A percentile compares a stretch with the other conserved stretches of the same genome.
Evolutionary conservation across 2,888 invertebrate species (phyloP).

Genomic region (Drosophila neotestacea): DNA sequence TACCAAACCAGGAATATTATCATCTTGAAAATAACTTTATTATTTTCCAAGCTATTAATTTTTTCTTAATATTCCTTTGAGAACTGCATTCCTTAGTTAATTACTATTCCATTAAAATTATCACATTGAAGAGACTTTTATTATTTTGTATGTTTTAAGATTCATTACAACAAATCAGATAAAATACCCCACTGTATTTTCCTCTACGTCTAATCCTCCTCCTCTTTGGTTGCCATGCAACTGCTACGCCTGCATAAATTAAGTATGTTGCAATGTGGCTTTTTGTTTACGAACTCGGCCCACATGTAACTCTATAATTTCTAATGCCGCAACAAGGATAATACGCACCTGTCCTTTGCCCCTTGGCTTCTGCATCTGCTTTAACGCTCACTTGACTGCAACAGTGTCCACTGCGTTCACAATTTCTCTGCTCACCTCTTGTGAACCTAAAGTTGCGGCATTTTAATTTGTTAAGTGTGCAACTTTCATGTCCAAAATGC

Average conservation of each 20-base stretch:
- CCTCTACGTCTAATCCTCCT: not conserved
- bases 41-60: no score
- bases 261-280: conserved; percentile 28
- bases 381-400: conserved; percentile 59
- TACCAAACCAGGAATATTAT: no score
- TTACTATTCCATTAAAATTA: no score
- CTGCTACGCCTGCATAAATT: conserved; percentile 25
- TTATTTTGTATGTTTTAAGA: no score
- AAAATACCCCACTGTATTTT: no score
- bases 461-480: conserved; percentile 78
- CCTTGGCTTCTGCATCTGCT: conserved; percentile 38
- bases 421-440: not conserved
- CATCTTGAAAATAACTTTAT: no score
- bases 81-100: no score
- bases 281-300: conserved; percentile 33
- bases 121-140: no score
- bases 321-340: conserved; percentile 52
- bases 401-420: conserved; percentile 24
- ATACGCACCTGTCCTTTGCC: conserved; percentile 17
- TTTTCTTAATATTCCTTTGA: no score
- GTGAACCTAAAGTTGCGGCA: conserved; percentile 48
- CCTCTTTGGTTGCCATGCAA: not conserved
- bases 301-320: conserved; percentile 49
- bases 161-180: no score
- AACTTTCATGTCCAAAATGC: conserved; percentile 41